phyloP scores from a whole-genome alignment of 2,888 invertebrate genomes.

The Nowickia ferox region DNA sequence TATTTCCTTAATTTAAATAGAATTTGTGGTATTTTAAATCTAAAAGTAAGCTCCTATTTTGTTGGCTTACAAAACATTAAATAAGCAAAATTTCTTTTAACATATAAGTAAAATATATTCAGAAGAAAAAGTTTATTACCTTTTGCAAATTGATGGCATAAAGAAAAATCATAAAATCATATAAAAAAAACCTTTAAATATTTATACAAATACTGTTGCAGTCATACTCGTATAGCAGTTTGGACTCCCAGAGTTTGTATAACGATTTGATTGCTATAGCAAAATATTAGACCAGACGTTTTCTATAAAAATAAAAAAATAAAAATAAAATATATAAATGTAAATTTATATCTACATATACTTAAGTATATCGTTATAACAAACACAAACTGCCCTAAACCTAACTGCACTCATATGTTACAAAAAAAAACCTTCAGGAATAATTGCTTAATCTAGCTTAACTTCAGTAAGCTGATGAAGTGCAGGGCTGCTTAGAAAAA shows the following conservation, averaged over 20 bases:
- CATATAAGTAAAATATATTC: background rate
- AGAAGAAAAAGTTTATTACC: background rate
- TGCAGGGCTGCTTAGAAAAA: too few species aligned
- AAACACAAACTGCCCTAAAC: too few species aligned
- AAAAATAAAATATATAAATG: background rate
- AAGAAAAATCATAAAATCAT: too few species aligned
- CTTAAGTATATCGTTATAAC: too few species aligned
- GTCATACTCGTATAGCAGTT: background rate
- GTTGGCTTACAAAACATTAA: background rate
- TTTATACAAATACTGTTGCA: background rate
- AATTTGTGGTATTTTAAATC: too few species aligned
- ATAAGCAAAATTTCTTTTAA: background rate
- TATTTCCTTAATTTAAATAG: background rate
- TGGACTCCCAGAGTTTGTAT: background rate
- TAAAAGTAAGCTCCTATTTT: too few species aligned
- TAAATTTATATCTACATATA: background rate
- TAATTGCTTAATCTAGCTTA: too few species aligned
- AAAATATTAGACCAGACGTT: conserved; percentile 31
- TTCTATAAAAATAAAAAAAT: background rate
- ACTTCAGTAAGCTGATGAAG: too few species aligned
- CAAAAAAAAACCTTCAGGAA: too few species aligned
- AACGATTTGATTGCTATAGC: background rate
- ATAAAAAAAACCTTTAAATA: background rate
- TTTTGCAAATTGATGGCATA: background rate
- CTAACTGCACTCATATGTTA: too few species aligned